A percentile compares a stretch with the other conserved stretches of the same genome.
Conservation (phyloP, 2,888 invertebrate genomes). For the Nasonia oneida region DNA sequence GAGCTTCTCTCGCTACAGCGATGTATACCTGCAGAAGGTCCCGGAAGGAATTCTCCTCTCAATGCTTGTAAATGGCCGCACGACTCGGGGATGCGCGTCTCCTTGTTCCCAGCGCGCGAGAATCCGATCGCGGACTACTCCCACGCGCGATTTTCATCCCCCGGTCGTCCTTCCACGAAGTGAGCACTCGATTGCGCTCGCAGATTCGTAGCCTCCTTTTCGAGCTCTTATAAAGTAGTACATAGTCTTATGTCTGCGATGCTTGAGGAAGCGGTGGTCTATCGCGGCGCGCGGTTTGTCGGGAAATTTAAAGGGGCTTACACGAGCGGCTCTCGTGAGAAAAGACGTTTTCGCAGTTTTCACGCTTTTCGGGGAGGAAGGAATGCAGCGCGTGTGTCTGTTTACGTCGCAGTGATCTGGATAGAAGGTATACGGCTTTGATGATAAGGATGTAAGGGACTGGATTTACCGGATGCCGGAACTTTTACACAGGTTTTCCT, state of each 20-base stretch:
- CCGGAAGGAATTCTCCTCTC: conserved; percentile 55
- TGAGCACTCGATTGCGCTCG: conserved; percentile 49
- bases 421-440: background rate
- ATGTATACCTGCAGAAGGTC: conserved; percentile 43
- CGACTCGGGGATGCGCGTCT: background rate
- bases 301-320: conserved; percentile 27
- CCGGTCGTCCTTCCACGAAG: conserved; percentile 45
- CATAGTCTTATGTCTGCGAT: too few species aligned
- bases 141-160: conserved; percentile 49
- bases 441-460: background rate
- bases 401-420: background rate
- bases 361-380: conserved; percentile 31
- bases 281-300: too few species aligned
- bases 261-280: background rate
- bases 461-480: background rate
- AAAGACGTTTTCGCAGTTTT: conserved; percentile 33
- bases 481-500: background rate
- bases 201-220: conserved; percentile 12
- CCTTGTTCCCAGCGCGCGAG: conserved; percentile 43
- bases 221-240: background rate
- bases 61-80: conserved; percentile 21
- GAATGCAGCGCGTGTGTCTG: background rate
- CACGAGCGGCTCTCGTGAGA: conserved; percentile 43
- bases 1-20: background rate
- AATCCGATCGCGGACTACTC: conserved; percentile 43